Evolutionary conservation across 2,888 invertebrate genomes (phyloP).

Genomic region (Spodoptera exigua): DNA sequence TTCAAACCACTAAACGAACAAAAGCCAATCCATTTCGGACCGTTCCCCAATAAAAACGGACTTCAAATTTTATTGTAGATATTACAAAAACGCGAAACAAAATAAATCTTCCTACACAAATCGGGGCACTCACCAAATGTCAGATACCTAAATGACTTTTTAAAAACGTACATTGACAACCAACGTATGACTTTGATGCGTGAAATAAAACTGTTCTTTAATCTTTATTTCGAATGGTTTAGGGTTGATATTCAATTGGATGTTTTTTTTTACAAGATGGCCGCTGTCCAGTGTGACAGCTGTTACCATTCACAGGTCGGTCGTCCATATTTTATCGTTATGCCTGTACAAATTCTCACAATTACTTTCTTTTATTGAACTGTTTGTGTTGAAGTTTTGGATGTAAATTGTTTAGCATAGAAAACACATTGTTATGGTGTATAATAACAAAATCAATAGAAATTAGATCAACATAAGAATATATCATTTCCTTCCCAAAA

Average conservation of each 20-base stretch:
- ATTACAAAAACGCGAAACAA: conserved; percentile 3
- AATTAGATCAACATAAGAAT: no score
- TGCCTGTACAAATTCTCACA: conserved; percentile 37
- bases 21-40: no score
- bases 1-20: no score
- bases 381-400: conserved; percentile 7
- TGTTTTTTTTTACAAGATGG: not conserved
- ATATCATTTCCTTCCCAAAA: no score
- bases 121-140: not conserved
- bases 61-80: no score
- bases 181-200: conserved; percentile 29
- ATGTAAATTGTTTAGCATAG: no score
- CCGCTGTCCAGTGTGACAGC: conserved; percentile 25
- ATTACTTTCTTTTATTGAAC: conserved; percentile 29
- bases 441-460: no score
- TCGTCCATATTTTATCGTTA: conserved; percentile 31
- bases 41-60: no score
- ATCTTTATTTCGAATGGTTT: no score
- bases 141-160: conserved; percentile 24
- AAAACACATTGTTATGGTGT: not conserved
- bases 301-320: conserved; percentile 40
- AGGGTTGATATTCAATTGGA: no score
- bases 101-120: not conserved
- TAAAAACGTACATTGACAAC: conserved; percentile 6
- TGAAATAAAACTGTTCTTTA: no score